Base-by-base conservation (phyloP, 2,888 invertebrate genomes). In the Neoscelio sp. region DNA sequence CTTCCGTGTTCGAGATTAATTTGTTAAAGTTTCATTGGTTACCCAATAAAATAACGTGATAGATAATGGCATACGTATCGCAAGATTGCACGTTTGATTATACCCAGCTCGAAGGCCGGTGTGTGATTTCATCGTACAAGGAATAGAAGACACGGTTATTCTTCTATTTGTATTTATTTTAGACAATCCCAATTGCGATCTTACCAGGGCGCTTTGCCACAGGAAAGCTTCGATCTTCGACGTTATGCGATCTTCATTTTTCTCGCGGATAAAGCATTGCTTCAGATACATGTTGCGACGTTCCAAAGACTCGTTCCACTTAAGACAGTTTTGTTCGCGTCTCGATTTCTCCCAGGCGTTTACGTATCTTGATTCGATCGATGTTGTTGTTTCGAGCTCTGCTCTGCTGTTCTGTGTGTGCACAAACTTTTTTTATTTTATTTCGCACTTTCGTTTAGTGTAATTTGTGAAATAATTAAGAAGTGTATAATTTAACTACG, bases 341-440 rank as follows among this genome's bases (percentile, higher is more conserved):
- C 89, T 88, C 20, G 91, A 86, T 58, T 87, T 84, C 82, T 91
- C 88, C 91, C 90, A 91, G 17, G 81, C 83, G 48, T 70, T 75
- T 23, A 85, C 81, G 75, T 89, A 89, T 33, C 76, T 62, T 42
- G 82, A 80, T 65, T 89, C 87, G 48, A 81, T 78, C 48, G 75
- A 75, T 68, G 82, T 80, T 62, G 83, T 86, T 78, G 85, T 73
- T 76, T 82, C 80, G 52, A 85, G 77, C 64, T 78, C 82, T 62
- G 87, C 83, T 58, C 81, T 84, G 64, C 86, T 84, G 40, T 82
- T 84, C 87, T 87, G 79, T 28, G 54, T 50, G 46, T 20, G 38
- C 18, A 64, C 17, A 23, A n/a, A n/a, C 17, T 10, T 48, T 13
- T 20, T 38, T 13, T 10, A 15, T 28, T 15, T 33, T 10, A 18